Conservation (phyloP, 1,140 invertebrate genomes). For the Onthophagus taurus region DNA sequence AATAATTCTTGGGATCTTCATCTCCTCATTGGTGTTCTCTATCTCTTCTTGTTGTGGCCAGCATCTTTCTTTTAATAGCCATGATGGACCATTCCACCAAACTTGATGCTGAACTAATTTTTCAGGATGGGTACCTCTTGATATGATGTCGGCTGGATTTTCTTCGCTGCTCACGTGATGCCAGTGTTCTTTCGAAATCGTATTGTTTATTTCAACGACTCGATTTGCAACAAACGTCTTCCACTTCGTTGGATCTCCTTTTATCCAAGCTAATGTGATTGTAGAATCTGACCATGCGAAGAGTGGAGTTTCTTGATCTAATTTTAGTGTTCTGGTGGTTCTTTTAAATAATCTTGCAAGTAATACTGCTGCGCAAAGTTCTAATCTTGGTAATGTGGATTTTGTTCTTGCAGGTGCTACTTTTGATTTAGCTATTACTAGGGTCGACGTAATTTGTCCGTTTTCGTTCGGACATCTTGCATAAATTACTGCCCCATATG, state of each 20-base stretch:
- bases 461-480: conserved; percentile 7
- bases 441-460: neutral
- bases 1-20: no score
- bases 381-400: conserved; percentile 19
- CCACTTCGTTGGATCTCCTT: conserved; percentile 22
- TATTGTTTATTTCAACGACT: conserved; percentile 27
- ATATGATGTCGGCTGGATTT: conserved; percentile 40
- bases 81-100: conserved; percentile 34
- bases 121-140: conserved; percentile 30
- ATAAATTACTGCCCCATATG: conserved; percentile 23
- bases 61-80: conserved; percentile 6
- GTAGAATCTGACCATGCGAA: conserved; percentile 12
- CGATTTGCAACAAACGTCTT: conserved; percentile 34
- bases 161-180: conserved; percentile 8
- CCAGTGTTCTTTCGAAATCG: conserved; percentile 2
- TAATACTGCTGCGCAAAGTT: conserved; percentile 17
- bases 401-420: conserved; percentile 19
- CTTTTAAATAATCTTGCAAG: conserved; percentile 20
- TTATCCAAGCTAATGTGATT: conserved; percentile 30
- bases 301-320: no score
- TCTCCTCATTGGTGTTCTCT: no score
- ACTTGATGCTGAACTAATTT: conserved; percentile 24
- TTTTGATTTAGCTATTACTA: conserved; percentile 17
- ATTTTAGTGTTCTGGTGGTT: conserved; percentile 10
- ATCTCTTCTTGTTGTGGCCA: no score